Percentiles rank a stretch among this genome's conserved stretches.
Conservation (phyloP, 2,797 vertebrate species). For the Mionectes olivaceus region DNA sequence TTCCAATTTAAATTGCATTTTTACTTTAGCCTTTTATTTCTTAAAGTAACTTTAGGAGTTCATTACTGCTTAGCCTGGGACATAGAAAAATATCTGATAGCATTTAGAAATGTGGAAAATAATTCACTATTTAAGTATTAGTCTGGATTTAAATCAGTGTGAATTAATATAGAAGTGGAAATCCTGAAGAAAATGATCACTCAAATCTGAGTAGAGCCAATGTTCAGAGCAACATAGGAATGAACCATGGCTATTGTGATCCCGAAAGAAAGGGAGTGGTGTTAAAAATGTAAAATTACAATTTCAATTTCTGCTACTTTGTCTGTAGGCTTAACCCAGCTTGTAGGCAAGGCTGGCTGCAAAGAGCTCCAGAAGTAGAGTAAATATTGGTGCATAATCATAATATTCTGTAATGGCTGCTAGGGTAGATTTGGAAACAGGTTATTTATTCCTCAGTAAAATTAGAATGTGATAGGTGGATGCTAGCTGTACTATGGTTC, state of each 20-base stretch:
- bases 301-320: neutral
- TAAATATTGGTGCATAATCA: neutral
- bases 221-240: neutral
- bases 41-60: constrained; percentile 53
- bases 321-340: neutral
- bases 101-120: constrained; percentile 29
- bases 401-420: neutral
- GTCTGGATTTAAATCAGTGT: constrained; percentile 18
- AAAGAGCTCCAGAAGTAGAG: neutral
- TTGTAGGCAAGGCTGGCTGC: neutral
- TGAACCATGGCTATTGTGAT: neutral
- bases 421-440: neutral
- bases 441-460: neutral
- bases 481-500: neutral
- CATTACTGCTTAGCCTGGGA: constrained; percentile 31
- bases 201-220: neutral
- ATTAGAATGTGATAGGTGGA: neutral
- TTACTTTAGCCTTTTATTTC: constrained; percentile 50
- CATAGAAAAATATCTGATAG: constrained; percentile 37
- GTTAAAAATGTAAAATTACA: neutral
- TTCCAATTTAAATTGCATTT: constrained; percentile 66
- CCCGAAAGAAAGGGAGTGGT: neutral
- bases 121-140: constrained; percentile 9
- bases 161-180: neutral
- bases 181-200: constrained; percentile 5